Conservation (phyloP, 2,797 vertebrate genomes). For the Eupleurogrammus muticus region DNA sequence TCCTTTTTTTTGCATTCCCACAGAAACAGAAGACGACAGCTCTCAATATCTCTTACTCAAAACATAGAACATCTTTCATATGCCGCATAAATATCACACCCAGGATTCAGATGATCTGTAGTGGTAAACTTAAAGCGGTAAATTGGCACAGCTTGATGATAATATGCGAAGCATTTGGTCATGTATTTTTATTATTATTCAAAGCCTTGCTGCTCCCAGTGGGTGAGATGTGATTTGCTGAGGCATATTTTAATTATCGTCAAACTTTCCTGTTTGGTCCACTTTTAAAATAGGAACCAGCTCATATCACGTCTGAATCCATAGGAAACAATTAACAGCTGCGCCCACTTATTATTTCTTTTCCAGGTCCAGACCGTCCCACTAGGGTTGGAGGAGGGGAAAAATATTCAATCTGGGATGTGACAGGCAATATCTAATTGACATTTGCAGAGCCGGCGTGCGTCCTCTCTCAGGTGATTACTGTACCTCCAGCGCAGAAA, state of each 20-base stretch:
- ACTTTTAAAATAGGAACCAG: constrained; percentile 26
- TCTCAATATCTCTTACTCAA: too few relatives aligned
- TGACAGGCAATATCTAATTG: constrained; percentile 44
- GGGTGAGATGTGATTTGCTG: constrained; percentile 32
- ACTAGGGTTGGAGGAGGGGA: constrained; percentile 23
- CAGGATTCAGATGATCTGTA: too few relatives aligned
- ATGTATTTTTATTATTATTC: constrained; percentile 30
- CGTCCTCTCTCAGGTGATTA: constrained; percentile 20
- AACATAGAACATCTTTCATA: too few relatives aligned
- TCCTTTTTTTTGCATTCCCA: too few relatives aligned
- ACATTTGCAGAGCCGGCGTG: constrained; percentile 43
- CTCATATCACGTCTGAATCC: constrained; percentile 41
- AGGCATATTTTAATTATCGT: constrained; percentile 57
- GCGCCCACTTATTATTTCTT: constrained; percentile 48
- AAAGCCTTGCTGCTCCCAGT: constrained; percentile 15
- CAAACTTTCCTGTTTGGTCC: constrained; percentile 14
- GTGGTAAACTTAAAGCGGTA: background rate
- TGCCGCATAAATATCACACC: too few relatives aligned
- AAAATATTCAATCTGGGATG: constrained; percentile 15
- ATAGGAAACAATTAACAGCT: constrained; percentile 48
- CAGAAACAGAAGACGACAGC: too few relatives aligned
- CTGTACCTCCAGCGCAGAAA: constrained; percentile 11
- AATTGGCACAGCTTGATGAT: constrained; percentile 27
- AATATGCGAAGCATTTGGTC: constrained; percentile 10
- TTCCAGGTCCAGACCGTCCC: constrained; percentile 23